These are phyloP conservation scores for Erythrocebus patas DNA, from an alignment of 2,113 vertebrate genomes.

Conservation along the genomic window DNA sequence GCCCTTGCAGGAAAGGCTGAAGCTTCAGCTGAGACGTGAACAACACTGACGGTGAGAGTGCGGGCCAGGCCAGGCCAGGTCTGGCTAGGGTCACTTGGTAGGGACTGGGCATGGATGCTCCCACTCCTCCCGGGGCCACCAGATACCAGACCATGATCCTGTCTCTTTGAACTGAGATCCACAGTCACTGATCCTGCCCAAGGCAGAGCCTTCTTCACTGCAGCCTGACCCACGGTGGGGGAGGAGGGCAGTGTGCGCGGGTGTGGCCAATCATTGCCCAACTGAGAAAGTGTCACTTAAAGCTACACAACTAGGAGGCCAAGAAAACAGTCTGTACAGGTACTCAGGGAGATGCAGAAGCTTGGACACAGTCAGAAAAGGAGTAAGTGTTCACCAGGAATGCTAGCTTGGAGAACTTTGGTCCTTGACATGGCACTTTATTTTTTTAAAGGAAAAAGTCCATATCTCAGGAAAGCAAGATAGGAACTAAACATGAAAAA, in stretches of 20 bases:
- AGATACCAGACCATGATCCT: fast-evolving
- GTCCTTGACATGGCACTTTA: neutral
- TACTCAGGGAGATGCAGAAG: fast-evolving
- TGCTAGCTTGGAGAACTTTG: fast-evolving
- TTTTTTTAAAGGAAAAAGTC: neutral
- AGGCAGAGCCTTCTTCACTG: neutral
- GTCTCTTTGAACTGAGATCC: neutral
- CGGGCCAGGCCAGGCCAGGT: neutral
- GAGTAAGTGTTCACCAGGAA: fast-evolving
- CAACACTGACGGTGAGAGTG: fast-evolving
- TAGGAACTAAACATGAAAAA: constrained; percentile 71
- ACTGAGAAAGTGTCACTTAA: fast-evolving
- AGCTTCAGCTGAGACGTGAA: too few relatives aligned
- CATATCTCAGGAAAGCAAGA: constrained; percentile 69
- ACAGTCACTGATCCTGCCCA: too few relatives aligned
- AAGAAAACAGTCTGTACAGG: fast-evolving
- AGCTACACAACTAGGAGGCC: fast-evolving
- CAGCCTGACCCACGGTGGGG: neutral
- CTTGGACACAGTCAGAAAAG: neutral
- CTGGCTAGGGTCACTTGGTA: fast-evolving
- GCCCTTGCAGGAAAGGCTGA: neutral
- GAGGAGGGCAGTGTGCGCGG: neutral
- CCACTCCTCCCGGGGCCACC: neutral
- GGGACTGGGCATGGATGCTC: fast-evolving
- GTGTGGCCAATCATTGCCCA: too few relatives aligned